Percentiles rank a stretch among this genome's conserved stretches.
Evolutionary conservation across 2,888 invertebrate genomes (phyloP).

Genomic region (Syrphus vitripennis): DNA sequence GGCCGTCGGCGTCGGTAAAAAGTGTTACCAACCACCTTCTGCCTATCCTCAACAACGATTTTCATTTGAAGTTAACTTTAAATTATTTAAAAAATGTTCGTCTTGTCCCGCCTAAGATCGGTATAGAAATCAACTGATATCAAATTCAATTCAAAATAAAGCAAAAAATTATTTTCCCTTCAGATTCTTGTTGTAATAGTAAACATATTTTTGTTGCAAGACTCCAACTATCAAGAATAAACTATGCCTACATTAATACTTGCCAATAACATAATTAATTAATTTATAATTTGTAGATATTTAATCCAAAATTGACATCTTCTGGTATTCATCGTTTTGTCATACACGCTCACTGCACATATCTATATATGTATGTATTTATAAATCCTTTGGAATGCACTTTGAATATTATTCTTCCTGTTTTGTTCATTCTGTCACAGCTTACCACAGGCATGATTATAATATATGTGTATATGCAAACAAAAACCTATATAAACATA

Average conservation of each 20-base stretch:
- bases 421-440: conserved; percentile 10
- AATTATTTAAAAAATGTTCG: too few species aligned
- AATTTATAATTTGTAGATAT: not conserved
- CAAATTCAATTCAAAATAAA: too few species aligned
- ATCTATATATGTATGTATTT: too few species aligned
- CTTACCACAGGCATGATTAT: not conserved
- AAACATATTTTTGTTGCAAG: not conserved
- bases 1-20: too few species aligned
- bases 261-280: not conserved
- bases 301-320: not conserved
- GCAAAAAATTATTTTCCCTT: too few species aligned
- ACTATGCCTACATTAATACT: too few species aligned
- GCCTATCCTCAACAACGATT: too few species aligned
- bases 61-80: too few species aligned
- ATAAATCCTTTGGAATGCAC: conserved; percentile 16
- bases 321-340: not conserved
- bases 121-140: too few species aligned
- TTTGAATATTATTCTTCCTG: conserved; percentile 16
- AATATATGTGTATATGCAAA: not conserved
- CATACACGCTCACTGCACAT: not conserved
- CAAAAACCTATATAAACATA: not conserved
- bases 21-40: too few species aligned
- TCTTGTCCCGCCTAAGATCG: too few species aligned
- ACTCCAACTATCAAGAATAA: not conserved
- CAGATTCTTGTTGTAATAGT: too few species aligned